These are phyloP conservation scores for Laupala kohalensis DNA, from an alignment of 1,140 invertebrate genomes.

Conservation along the genomic window DNA sequence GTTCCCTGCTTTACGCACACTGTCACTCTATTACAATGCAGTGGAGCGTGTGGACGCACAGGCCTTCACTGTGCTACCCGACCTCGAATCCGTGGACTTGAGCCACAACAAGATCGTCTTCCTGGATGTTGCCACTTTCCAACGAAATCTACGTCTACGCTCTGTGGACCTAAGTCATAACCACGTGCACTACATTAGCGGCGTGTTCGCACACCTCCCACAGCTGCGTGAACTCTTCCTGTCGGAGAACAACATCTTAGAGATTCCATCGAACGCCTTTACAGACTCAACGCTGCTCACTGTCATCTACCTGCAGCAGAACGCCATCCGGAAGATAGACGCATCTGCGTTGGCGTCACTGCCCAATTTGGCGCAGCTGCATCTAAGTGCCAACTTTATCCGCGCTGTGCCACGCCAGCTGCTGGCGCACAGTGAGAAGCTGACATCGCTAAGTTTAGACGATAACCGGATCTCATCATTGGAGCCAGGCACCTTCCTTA, in stretches of 20 bases:
- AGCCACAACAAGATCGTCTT: slow-evolving; percentile 55
- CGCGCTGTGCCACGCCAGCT: slow-evolving; percentile 56
- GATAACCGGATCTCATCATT: slow-evolving; percentile 76
- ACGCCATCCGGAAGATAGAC: slow-evolving; percentile 69
- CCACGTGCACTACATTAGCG: slow-evolving; percentile 69
- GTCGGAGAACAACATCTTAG: slow-evolving; percentile 70
- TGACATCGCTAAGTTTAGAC: slow-evolving; percentile 76
- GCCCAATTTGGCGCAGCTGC: slow-evolving; percentile 63
- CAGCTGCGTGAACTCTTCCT: slow-evolving; percentile 65
- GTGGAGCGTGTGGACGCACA: slow-evolving; percentile 63
- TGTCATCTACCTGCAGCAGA: slow-evolving; percentile 63
- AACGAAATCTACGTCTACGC: slow-evolving; percentile 65
- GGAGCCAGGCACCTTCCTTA: slow-evolving; percentile 63
- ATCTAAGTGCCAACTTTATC: slow-evolving; percentile 77
- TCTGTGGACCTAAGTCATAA: slow-evolving; percentile 57
- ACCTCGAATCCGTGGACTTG: slow-evolving; percentile 56
- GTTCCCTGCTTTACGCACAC: slow-evolving; percentile 63
- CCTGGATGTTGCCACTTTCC: slow-evolving; percentile 75
- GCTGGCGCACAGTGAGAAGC: slow-evolving; percentile 55
- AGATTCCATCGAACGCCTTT: slow-evolving; percentile 82
- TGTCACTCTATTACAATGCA: slow-evolving; percentile 64
- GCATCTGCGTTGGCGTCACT: slow-evolving; percentile 70
- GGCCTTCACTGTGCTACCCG: slow-evolving; percentile 77
- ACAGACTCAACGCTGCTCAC: slow-evolving; percentile 65
- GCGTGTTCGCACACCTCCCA: slow-evolving; percentile 72